Evolutionary conservation across 2,888 invertebrate species (phyloP), one percentile per base, ranked within the genome.

Genomic region (Rosalia funebris): DNA sequence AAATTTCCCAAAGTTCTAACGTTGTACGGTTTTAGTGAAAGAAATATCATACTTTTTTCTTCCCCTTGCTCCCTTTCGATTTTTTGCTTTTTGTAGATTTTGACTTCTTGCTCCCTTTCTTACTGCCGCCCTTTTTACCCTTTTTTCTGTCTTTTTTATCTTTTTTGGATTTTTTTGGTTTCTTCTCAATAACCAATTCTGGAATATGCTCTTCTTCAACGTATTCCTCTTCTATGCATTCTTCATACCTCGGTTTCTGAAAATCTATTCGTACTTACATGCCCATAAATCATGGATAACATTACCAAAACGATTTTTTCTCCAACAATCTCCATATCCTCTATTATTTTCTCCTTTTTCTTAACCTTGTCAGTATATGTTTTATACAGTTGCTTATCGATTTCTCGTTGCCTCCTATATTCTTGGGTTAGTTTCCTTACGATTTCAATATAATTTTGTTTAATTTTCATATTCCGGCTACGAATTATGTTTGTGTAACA

Each of bases 321-420:
- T 11, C 56, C 56, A 1, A 66, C 58, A 19, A 69, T 46, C 55
- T 64, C 63, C 63, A 68, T 55, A 14, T 54, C 63, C 15, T 59
- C 41, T 14, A 71, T 54, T 25, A 65, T 61, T 60, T 45, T 57
- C 14, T 69, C 66, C 12, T 36, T 57, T 31, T 25, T 58, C 17
- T 59, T 50, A 16, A 62, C 53, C 53, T 63, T 65, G 15, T 62
- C 57, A 11, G 31, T 39, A 42, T 55, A 56, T 11, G 41, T 56
- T 58, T 60, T 61, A 16, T 44, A 56, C 20, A 52, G 12, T n/a
- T 34, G 25, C 50, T 53, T 44, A 14, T 55, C 42, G n/a, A 57
- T 36, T 42, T 42, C 17, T 16, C 57, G 54, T 48, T 66, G 42
- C 7, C 60, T 46, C 17, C 62, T 57, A 31, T 60, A 48, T 46